phyloP scores from a whole-genome alignment of 1,140 invertebrate genomes.

The Neelides sp. region DNA sequence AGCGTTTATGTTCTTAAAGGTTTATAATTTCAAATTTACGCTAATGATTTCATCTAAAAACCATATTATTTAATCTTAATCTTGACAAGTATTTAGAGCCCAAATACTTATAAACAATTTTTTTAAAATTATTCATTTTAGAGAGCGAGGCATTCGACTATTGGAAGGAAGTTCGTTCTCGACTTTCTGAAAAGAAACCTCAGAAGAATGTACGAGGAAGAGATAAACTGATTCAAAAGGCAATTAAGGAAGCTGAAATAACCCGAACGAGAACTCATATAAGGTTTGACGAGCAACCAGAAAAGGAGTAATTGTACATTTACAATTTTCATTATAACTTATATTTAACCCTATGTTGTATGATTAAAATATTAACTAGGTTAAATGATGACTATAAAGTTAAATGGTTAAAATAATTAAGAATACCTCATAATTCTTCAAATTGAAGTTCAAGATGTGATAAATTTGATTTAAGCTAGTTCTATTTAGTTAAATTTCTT shows the following conservation, averaged over 20 bases:
- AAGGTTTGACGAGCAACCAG: too few relatives aligned
- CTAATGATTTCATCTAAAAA: constrained; percentile 33
- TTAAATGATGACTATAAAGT: too few relatives aligned
- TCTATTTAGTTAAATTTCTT: too few relatives aligned
- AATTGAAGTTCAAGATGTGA: too few relatives aligned
- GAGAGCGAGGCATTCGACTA: background rate
- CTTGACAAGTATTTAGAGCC: background rate
- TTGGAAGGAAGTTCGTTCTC: constrained; percentile 4
- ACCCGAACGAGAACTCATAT: too few relatives aligned
- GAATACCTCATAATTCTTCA: too few relatives aligned
- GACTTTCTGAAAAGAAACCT: constrained; percentile 1
- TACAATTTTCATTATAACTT: too few relatives aligned
- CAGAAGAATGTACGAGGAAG: constrained; percentile 11
- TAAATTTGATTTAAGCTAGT: too few relatives aligned
- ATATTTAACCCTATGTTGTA: too few relatives aligned
- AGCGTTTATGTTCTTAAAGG: constrained; percentile 36
- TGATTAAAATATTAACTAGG: too few relatives aligned
- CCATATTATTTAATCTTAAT: constrained; percentile 9
- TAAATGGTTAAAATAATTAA: too few relatives aligned
- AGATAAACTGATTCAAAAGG: constrained; percentile 14
- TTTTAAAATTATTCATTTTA: background rate
- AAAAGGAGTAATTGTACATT: too few relatives aligned
- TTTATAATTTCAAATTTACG: constrained; percentile 34
- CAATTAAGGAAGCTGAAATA: constrained; percentile 13
- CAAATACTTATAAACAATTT: background rate